Base-by-base conservation (phyloP, 1,140 invertebrate genomes). In the Sesamia nonagrioides region DNA sequence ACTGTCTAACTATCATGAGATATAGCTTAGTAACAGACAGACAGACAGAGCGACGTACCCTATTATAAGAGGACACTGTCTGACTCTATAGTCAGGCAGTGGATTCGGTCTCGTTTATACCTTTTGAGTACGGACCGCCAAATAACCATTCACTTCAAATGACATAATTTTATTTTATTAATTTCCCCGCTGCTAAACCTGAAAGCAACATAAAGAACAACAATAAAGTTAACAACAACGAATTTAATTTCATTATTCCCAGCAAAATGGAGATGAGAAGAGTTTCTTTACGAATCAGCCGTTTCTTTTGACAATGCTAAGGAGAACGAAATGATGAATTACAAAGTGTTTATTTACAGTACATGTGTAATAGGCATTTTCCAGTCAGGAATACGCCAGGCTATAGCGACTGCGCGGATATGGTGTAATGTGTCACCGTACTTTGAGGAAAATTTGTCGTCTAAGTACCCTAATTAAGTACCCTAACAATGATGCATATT, bases 311-410 rank as follows among this genome's bases (percentile, higher is more conserved):
- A 56, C 9, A 69, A 33, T 7, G 6, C 11, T 72, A 40, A 13
- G 4, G 50, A n/a, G 50, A 72, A 74, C 54, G 60, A 60, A 74
- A 37, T 60, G 63, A 78, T 75, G 75, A 75, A 79, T 75, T 75
- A 40, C 72, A 15, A 75, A 79, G 54, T 75, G 75, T 79, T 66
- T 75, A 75, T 79, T 56, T 68, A 27, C 42, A n/a, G 54, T 27
- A 27, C 60, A 58, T 79, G 75, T 69, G 56, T 75, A 75, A 79
- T 79, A 52, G 63, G 42, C 33, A 37, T 11, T 42, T 63, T 61
- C 52, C 35, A 42, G 69, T 7, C 45, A 61, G n/a, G 52, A 78
- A 72, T 78, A 78, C 72, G 54, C 72, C 18, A 27, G 18, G 27
- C 21, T 72, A 17, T 35, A 78, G 45, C 45, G 35, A 60, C 54